phyloP scores from a whole-genome alignment of 2,888 invertebrate genomes.

The Frankliniella fusca region DNA sequence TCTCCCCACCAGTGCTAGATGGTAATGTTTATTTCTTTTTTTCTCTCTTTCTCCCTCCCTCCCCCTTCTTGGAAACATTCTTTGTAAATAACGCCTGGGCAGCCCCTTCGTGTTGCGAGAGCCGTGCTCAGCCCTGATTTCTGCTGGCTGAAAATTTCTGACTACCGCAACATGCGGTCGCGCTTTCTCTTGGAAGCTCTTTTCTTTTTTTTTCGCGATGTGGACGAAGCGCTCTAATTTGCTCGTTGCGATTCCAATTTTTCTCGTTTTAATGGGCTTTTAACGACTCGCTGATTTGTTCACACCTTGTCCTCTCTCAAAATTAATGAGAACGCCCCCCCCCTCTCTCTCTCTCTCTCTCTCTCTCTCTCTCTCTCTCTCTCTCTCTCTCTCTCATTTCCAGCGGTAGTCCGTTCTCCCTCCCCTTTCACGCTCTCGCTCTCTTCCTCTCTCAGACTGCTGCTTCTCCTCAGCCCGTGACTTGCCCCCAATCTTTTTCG shows the following conservation, averaged over 20 bases:
- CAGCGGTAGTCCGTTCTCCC: too few relatives aligned
- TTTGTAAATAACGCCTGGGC: background rate
- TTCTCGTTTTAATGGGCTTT: slow-evolving; percentile 15
- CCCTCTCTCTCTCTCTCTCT: background rate
- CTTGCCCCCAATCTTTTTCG: slow-evolving; percentile 16
- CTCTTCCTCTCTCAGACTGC: background rate
- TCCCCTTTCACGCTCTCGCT: background rate
- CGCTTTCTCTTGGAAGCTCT: background rate
- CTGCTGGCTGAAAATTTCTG: too few relatives aligned
- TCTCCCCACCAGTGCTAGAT: background rate
- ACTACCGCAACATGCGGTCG: too few relatives aligned
- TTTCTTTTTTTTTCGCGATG: background rate
- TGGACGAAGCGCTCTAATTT: background rate
- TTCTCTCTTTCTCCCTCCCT: background rate
- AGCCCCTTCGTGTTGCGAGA: background rate
- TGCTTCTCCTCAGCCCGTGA: background rate
- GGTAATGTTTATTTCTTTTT: background rate
- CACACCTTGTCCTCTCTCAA: background rate
- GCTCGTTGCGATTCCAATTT: background rate
- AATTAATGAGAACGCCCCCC: background rate
- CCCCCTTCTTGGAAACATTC: background rate
- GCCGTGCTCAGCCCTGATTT: too few relatives aligned
- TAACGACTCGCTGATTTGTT: slow-evolving; percentile 14
- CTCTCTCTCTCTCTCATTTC: background rate
- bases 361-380: background rate